Conservation (phyloP, 2,797 vertebrate species). For the Scarus forsteni region DNA sequence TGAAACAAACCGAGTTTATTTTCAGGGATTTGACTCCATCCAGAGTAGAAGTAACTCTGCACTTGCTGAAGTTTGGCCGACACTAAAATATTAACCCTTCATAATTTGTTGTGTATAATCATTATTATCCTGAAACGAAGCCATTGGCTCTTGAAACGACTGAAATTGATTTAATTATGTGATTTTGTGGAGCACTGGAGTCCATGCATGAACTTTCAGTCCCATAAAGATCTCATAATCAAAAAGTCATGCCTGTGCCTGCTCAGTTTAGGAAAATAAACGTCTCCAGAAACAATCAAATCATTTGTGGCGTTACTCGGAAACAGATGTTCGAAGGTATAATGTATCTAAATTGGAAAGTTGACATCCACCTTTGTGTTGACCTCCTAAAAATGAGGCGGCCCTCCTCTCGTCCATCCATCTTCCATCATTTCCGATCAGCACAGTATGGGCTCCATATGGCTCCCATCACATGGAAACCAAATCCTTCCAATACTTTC, state of each 20-base stretch:
- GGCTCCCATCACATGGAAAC: constrained; percentile 36
- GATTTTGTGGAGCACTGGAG: background rate
- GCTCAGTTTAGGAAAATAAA: background rate
- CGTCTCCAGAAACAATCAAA: background rate
- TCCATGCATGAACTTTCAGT: background rate
- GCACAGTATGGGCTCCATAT: constrained; percentile 10
- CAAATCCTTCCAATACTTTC: constrained; percentile 15
- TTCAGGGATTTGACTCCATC: no score
- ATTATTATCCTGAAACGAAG: background rate
- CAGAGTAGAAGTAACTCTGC: no score
- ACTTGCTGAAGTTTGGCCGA: no score
- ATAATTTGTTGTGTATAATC: no score
- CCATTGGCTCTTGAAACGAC: background rate
- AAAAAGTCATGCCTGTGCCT: background rate
- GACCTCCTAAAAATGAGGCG: constrained; percentile 12
- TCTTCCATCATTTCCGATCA: constrained; percentile 13
- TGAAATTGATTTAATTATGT: background rate
- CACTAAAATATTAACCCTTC: no score
- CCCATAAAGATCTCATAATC: background rate
- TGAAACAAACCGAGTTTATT: no score
- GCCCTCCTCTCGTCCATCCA: background rate
- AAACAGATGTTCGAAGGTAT: constrained; percentile 29
- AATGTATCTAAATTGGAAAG: background rate
- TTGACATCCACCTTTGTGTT: background rate
- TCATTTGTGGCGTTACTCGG: background rate